Evolutionary conservation across 92 coral and sea anemone species (phyloP).

Genomic region (Desmophyllum pertusum): DNA sequence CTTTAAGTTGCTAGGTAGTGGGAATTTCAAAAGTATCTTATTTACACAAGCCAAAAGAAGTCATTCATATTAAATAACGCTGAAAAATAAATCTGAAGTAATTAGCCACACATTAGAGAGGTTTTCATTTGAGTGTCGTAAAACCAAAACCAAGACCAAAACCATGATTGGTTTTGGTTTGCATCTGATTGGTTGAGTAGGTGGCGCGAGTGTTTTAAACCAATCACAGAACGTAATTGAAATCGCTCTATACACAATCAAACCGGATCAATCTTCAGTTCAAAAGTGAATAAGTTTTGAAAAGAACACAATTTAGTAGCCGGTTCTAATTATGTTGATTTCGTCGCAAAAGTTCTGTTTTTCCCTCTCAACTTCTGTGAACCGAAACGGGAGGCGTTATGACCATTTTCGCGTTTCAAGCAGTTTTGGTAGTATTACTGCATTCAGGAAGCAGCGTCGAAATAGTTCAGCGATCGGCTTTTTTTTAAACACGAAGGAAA

Average conservation of each 20-base stretch:
- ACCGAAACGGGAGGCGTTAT: background rate
- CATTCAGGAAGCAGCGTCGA: background rate
- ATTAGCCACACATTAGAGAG: background rate
- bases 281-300: background rate
- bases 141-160: too few relatives aligned
- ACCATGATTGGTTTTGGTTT: too few relatives aligned
- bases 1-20: constrained; percentile 11
- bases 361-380: too few relatives aligned
- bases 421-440: background rate
- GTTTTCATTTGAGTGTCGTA: too few relatives aligned
- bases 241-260: too few relatives aligned
- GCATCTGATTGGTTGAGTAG: too few relatives aligned
- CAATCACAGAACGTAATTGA: too few relatives aligned
- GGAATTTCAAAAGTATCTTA: background rate
- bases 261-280: background rate
- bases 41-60: constrained; percentile 1
- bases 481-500: constrained; percentile 33
- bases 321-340: background rate
- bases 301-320: background rate
- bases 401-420: background rate
- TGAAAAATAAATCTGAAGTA: background rate
- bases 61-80: background rate
- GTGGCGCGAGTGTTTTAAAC: too few relatives aligned
- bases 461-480: constrained; percentile 15
- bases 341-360: background rate